Conservation (phyloP, 2,888 invertebrate genomes). For the Rhaphigaster nebulosa region DNA sequence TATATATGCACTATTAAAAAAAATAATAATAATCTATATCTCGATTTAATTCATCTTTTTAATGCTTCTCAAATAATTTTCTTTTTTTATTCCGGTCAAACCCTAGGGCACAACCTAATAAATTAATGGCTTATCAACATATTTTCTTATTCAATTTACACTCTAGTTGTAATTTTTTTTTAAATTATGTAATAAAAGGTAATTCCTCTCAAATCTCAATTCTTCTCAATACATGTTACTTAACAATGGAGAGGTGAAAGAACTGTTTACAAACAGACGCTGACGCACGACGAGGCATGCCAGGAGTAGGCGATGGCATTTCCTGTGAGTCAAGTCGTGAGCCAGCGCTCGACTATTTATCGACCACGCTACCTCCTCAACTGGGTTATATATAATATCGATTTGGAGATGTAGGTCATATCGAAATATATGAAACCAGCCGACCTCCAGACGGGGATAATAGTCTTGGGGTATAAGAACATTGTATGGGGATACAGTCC, state of each 20-base stretch:
- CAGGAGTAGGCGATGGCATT: slow-evolving; percentile 27
- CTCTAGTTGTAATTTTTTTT: background rate
- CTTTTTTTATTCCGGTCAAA: too few species aligned
- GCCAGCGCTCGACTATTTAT: slow-evolving; percentile 4
- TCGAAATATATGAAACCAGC: background rate
- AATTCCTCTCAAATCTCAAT: background rate
- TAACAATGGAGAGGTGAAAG: background rate
- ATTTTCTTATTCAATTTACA: background rate
- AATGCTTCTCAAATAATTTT: too few species aligned
- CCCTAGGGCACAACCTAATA: too few species aligned
- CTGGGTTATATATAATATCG: slow-evolving; percentile 19
- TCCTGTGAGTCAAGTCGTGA: slow-evolving; percentile 53
- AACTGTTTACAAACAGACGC: slow-evolving; percentile 23
- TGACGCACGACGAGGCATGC: background rate
- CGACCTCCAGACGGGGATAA: background rate
- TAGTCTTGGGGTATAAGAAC: background rate
- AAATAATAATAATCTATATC: too few species aligned
- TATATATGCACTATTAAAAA: too few species aligned
- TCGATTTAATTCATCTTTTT: too few species aligned
- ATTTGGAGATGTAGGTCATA: background rate
- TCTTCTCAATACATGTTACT: background rate
- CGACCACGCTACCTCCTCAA: background rate
- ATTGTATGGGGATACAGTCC: background rate
- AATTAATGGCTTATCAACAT: background rate
- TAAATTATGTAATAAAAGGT: background rate